A percentile compares a stretch with the other conserved stretches of the same genome.
These are phyloP conservation scores for Lasiurus cinereus DNA, from an alignment of 2,113 vertebrate genomes.

Conservation along the genomic window DNA sequence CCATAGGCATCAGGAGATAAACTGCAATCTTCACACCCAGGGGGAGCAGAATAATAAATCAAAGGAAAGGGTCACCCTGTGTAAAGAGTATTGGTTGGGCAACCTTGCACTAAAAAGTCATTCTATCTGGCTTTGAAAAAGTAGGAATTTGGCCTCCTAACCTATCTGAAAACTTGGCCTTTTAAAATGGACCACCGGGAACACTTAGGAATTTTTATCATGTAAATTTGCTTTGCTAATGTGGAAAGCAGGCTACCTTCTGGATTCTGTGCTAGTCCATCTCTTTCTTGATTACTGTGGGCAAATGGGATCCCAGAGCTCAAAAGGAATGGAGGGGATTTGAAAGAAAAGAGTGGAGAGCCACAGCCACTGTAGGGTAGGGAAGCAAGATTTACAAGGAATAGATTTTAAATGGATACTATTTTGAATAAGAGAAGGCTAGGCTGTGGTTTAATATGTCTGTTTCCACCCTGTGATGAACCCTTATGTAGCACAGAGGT, in stretches of 20 bases:
- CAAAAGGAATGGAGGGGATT: not conserved
- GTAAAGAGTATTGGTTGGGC: conserved; percentile 39
- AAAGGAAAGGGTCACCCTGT: conserved; percentile 35
- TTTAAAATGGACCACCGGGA: conserved; percentile 7
- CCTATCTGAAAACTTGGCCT: conserved; percentile 54
- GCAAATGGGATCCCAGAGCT: not conserved
- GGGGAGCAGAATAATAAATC: conserved; percentile 47
- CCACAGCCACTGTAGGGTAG: not conserved
- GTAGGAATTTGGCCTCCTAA: conserved; percentile 44
- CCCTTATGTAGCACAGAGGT: not conserved
- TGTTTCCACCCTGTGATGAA: not conserved
- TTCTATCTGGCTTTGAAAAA: conserved; percentile 48
- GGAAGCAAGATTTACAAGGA: not conserved
- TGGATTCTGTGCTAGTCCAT: not conserved
- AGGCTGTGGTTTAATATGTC: not conserved
- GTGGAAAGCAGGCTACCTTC: not conserved
- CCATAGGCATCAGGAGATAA: conserved; percentile 32
- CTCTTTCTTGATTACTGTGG: not conserved
- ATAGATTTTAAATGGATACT: not conserved
- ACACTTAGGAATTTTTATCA: conserved; percentile 23
- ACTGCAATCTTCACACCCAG: not conserved
- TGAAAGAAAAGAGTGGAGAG: not conserved
- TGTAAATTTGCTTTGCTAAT: not conserved
- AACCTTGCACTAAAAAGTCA: conserved; percentile 15
- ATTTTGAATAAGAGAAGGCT: not conserved